Evolutionary conservation across 2,797 vertebrate species (phyloP).

Genomic region (Hippocampus kuda): DNA sequence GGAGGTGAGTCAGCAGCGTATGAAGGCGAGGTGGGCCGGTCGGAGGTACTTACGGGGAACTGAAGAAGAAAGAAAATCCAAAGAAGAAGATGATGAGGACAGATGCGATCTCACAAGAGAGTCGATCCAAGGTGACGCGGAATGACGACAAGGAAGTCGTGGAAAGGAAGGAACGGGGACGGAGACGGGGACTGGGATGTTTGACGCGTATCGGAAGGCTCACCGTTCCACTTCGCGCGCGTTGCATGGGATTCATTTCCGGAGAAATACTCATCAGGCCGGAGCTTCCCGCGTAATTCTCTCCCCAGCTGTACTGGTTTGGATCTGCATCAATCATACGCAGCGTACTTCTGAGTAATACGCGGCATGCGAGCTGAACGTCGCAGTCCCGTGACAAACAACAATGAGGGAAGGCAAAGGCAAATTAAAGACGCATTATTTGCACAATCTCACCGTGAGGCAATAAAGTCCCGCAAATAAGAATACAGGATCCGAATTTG

Average conservation of each 20-base stretch:
- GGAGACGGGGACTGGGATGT: background rate
- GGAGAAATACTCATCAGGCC: slow-evolving; percentile 94
- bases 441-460: too few species aligned
- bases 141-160: background rate
- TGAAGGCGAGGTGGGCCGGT: slow-evolving; percentile 1
- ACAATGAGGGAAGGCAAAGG: too few species aligned
- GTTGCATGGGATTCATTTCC: slow-evolving; percentile 83
- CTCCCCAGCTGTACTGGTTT: slow-evolving; percentile 98
- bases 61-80: slow-evolving; percentile 55
- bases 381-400: too few species aligned
- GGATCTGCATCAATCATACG: slow-evolving; percentile 71
- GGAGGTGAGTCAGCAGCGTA: slow-evolving; percentile 2
- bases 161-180: background rate
- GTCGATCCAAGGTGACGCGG: background rate
- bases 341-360: too few species aligned
- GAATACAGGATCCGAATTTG: too few species aligned
- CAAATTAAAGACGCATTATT: too few species aligned
- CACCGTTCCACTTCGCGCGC: slow-evolving; percentile 89
- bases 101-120: background rate
- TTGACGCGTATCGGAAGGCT: slow-evolving; percentile 44
- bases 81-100: slow-evolving; percentile 22
- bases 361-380: too few species aligned
- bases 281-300: slow-evolving; percentile 95
- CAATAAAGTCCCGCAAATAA: too few species aligned
- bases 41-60: slow-evolving; percentile 70